These are phyloP conservation scores for Rhodophaea formosa DNA, from an alignment of 2,888 invertebrate genomes.

Conservation along the genomic window DNA sequence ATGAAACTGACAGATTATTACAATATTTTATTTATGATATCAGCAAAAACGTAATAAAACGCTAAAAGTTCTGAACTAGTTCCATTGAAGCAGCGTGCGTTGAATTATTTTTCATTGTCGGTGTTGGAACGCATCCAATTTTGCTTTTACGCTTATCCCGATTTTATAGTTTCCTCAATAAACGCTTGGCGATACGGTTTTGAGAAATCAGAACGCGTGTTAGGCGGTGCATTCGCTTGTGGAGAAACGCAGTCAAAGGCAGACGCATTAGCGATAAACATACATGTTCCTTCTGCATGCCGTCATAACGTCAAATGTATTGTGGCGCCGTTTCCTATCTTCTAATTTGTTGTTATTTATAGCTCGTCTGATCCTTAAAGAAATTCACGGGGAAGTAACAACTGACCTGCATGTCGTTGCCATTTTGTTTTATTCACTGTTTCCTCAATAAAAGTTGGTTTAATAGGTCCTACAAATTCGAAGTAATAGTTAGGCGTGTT, in stretches of 20 bases:
- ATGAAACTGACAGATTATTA: conserved; percentile 11
- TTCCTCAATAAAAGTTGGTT: too few species aligned
- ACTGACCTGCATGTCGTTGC: too few species aligned
- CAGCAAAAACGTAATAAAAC: conserved; percentile 45
- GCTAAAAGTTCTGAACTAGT: conserved; percentile 39
- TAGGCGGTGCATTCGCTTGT: not conserved
- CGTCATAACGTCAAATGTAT: not conserved
- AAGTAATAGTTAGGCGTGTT: too few species aligned
- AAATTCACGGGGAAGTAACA: too few species aligned
- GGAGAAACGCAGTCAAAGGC: conserved; percentile 1
- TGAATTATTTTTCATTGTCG: conserved; percentile 76
- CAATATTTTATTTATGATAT: conserved; percentile 32
- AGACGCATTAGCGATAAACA: not conserved
- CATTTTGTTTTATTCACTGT: too few species aligned
- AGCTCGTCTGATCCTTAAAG: too few species aligned
- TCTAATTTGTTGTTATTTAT: too few species aligned
- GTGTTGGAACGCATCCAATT: conserved; percentile 68
- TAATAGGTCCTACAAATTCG: too few species aligned
- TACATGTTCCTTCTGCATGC: not conserved
- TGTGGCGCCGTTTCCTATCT: not conserved
- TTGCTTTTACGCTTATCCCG: conserved; percentile 75
- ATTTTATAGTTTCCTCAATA: conserved; percentile 77
- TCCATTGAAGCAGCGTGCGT: conserved; percentile 45
- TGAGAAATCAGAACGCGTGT: conserved; percentile 30
- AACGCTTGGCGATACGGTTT: conserved; percentile 64